Conservation (phyloP, 92 coral and sea anemone species). For the Nematostella vectensis region DNA sequence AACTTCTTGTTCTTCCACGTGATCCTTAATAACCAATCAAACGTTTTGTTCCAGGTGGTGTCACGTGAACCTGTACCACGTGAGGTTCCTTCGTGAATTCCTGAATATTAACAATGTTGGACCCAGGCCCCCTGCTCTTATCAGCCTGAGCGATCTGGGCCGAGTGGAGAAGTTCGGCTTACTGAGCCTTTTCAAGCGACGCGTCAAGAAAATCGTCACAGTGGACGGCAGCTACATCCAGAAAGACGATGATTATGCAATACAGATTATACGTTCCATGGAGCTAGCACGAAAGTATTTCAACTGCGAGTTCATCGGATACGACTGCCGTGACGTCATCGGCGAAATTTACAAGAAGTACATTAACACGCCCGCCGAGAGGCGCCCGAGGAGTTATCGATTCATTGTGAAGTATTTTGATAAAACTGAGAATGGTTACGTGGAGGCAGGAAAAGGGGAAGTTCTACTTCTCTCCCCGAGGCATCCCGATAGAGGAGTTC, state of each 20-base stretch:
- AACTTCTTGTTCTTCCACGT: too few relatives aligned
- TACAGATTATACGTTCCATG: slow-evolving; percentile 47
- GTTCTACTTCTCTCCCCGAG: slow-evolving; percentile 70
- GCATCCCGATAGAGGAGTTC: slow-evolving; percentile 63
- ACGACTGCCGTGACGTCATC: slow-evolving; percentile 62
- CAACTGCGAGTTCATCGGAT: slow-evolving; percentile 70
- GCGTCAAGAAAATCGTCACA: slow-evolving; percentile 55
- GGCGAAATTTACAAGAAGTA: slow-evolving; percentile 58
- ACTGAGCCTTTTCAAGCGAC: slow-evolving; percentile 57
- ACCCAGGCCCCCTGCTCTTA: slow-evolving; percentile 74
- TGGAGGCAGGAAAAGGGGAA: slow-evolving; percentile 58
- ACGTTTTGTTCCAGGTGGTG: slow-evolving; percentile 47
- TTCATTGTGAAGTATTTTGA: slow-evolving; percentile 71
- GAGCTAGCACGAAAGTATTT: slow-evolving; percentile 53
- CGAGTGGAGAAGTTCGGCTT: slow-evolving; percentile 83
- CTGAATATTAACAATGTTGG: slow-evolving; percentile 61
- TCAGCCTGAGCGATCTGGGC: slow-evolving; percentile 72
- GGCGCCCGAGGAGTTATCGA: slow-evolving; percentile 64
- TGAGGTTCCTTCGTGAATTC: slow-evolving; percentile 65
- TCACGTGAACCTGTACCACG: slow-evolving; percentile 73
- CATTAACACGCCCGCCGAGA: slow-evolving; percentile 35
- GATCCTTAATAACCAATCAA: too few relatives aligned
- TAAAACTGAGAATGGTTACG: slow-evolving; percentile 31
- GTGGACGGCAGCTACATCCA: slow-evolving; percentile 66
- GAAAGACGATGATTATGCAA: slow-evolving; percentile 47